Percentiles rank a stretch among this genome's conserved stretches.
These are phyloP conservation scores for Tetranychus cinnabarinus DNA, from an alignment of 1,140 invertebrate species.

Conservation along the genomic window DNA sequence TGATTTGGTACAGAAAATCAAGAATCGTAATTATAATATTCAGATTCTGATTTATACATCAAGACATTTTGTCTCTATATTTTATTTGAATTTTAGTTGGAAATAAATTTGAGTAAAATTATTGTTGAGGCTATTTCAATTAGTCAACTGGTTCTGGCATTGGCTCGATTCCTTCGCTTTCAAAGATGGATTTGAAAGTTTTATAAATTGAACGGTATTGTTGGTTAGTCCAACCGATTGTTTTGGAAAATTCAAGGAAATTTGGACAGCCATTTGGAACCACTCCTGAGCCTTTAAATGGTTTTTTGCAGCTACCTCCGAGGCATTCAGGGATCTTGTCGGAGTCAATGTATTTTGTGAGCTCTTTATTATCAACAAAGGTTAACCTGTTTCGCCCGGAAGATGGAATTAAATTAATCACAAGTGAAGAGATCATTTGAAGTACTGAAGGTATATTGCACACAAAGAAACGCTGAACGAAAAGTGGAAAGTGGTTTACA, in stretches of 20 bases:
- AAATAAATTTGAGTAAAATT: too few relatives aligned
- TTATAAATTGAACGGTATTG: background rate
- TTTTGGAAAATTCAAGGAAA: constrained; percentile 19
- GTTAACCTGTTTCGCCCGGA: background rate
- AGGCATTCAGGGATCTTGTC: constrained; percentile 1
- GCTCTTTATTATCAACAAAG: background rate
- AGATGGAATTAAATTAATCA: constrained; percentile 1
- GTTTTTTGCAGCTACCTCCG: constrained; percentile 1
- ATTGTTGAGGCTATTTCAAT: too few relatives aligned
- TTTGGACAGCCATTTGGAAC: background rate
- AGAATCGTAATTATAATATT: too few relatives aligned
- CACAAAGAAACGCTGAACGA: constrained; percentile 2
- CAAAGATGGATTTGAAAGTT: background rate
- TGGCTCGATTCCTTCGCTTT: background rate
- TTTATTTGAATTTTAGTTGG: too few relatives aligned
- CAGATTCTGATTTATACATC: too few relatives aligned
- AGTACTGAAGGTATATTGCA: constrained; percentile 4
- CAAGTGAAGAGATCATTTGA: background rate
- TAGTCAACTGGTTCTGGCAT: background rate
- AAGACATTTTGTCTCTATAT: too few relatives aligned
- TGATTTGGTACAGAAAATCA: too few relatives aligned
- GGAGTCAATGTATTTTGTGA: background rate
- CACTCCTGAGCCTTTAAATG: background rate
- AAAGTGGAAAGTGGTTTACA: constrained; percentile 10
- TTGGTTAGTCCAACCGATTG: background rate